Percentiles rank a stretch among this genome's conserved stretches.
These are phyloP conservation scores for Rhincodon typus DNA, from an alignment of 2,797 vertebrate species.

Conservation along the genomic window DNA sequence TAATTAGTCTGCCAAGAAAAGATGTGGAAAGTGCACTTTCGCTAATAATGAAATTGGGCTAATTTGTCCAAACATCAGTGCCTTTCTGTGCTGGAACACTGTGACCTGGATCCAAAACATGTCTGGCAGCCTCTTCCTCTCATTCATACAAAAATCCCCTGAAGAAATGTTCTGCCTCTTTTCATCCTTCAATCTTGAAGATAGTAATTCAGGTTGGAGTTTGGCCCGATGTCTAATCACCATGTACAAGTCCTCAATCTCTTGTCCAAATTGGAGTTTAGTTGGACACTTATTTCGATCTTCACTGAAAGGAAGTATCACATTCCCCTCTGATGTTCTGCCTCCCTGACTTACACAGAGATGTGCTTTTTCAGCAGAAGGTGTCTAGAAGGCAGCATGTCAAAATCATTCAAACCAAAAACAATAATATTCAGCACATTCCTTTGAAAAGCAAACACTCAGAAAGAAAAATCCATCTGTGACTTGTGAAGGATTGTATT, in stretches of 20 bases:
- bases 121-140: no score
- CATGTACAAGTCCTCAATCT: background rate
- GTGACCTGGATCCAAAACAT: background rate
- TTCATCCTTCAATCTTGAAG: background rate
- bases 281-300: no score
- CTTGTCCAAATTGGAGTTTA: background rate
- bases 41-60: constrained; percentile 1
- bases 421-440: no score
- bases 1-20: constrained; percentile 42
- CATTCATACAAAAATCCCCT: background rate
- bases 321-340: background rate
- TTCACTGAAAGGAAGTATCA: background rate
- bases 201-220: background rate
- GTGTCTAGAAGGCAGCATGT: background rate
- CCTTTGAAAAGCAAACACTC: no score
- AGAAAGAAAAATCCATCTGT: no score
- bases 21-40: background rate
- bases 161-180: background rate
- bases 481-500: no score
- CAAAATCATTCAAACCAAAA: no score
- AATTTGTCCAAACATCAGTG: background rate
- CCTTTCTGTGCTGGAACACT: background rate
- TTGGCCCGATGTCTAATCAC: background rate
- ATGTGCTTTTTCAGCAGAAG: background rate
- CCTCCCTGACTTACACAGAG: background rate